Percentiles rank a stretch among this genome's conserved stretches.
Conservation (phyloP, 2,797 vertebrate species). For the Falco concolor region DNA sequence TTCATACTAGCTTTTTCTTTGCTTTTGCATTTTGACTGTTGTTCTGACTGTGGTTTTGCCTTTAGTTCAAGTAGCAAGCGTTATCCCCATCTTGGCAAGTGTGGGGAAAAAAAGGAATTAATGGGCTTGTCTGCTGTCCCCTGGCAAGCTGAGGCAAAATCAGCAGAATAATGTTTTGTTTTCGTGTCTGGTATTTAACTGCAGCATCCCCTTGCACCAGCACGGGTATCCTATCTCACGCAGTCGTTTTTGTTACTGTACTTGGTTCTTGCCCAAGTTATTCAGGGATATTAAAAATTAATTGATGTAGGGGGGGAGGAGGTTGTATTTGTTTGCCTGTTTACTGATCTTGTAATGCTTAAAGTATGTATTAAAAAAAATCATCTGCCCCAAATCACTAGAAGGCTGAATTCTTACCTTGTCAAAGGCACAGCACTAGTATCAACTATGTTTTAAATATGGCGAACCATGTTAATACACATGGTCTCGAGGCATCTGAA, state of each 20-base stretch:
- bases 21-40: neutral
- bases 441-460: neutral
- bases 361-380: neutral
- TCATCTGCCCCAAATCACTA: neutral
- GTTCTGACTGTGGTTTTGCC: neutral
- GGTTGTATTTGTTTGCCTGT: neutral
- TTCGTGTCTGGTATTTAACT: neutral
- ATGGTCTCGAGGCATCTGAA: neutral
- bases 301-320: neutral
- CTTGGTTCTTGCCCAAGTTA: neutral
- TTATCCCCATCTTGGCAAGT: neutral
- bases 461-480: neutral
- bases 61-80: neutral
- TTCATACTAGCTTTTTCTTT: neutral
- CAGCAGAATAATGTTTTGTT: neutral
- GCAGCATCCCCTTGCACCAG: neutral
- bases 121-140: neutral
- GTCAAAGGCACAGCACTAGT: neutral
- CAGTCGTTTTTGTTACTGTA: neutral
- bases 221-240: neutral
- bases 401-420: neutral
- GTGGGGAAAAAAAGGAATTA: neutral
- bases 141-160: neutral
- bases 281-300: neutral
- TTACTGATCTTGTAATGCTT: neutral